phyloP scores from a whole-genome alignment of 2,888 invertebrate species.

The Andrena bucephala region DNA sequence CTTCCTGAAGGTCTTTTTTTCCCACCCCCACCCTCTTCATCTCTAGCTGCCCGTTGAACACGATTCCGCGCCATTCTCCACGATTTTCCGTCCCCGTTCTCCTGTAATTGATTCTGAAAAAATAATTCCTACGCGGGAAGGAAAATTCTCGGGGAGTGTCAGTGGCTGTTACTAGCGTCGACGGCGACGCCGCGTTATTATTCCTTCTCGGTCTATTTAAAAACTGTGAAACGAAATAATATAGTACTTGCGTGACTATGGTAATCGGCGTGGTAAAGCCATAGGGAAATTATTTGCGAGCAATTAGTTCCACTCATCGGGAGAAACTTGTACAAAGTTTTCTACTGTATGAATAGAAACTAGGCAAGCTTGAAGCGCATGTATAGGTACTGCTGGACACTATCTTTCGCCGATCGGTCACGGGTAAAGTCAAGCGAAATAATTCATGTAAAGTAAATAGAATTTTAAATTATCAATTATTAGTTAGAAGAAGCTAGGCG shows the following conservation, averaged over 20 bases:
- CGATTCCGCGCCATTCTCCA: constrained; percentile 8
- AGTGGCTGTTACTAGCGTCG: not conserved
- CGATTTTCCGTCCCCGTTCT: not conserved
- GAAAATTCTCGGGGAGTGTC: constrained; percentile 20
- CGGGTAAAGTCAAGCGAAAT: not conserved
- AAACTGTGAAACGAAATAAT: constrained; percentile 14
- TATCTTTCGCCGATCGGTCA: too few species aligned
- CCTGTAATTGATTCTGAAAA: constrained; percentile 9
- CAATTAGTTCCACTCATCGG: constrained; percentile 9
- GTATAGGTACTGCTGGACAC: not conserved
- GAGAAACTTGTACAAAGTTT: constrained; percentile 28
- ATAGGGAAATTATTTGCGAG: not conserved
- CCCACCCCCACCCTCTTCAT: not conserved
- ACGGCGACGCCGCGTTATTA: constrained; percentile 10
- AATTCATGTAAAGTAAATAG: too few species aligned
- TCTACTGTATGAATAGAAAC: not conserved
- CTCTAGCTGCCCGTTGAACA: not conserved
- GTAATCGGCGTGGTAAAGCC: not conserved
- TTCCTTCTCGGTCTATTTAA: constrained; percentile 39
- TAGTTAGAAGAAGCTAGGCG: too few species aligned
- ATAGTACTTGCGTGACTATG: not conserved
- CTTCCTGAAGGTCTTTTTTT: constrained; percentile 2
- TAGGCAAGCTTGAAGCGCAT: not conserved
- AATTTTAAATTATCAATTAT: too few species aligned
- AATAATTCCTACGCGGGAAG: not conserved